Base-by-base conservation (phyloP, 2,797 vertebrate species). In the Cossypha dichroa region DNA sequence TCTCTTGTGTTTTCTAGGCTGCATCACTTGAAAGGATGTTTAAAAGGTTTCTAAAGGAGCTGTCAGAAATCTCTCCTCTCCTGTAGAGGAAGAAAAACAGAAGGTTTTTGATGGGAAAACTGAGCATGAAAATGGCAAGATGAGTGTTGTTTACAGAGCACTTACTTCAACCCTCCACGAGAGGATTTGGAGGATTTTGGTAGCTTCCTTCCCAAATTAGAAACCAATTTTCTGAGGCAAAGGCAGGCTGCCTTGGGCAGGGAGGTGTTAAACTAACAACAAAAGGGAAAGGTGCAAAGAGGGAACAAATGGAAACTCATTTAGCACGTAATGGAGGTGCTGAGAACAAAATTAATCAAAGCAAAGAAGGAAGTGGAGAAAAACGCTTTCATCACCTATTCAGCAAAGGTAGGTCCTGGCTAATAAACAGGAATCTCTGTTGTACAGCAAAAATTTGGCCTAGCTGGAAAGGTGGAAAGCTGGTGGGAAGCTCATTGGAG, bases 251-350 rank as follows among this genome's bases (percentile, higher is more conserved):
- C 48, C 59, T 73, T 73, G 43, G 86, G 66, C 80, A 88, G 74
- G 33, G 59, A 95, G 73, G 96, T 92, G 95, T 96, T 95, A 96
- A 79, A 93, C 85, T 69, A 90, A 93, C 92, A 94, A 95, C 95
- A 97, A 97, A 96, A 95, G 96, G 94, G 94, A 95, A 95, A 94
- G 92, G 94, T 91, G 95, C 91, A 95, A 97, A 95, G 85, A 95
- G 46, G 68, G 94, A 91, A 96, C 95, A 97, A 97, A 97, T 75
- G 96, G 94, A 95, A 95, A 93, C 88, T 96, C 90, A 51, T 92
- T 96, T 96, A 96, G 70, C 93, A 92, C 85, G 6, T 84, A 96
- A 95, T 60, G 76, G 88, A 93, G 80, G 88, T 84, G 90, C 77
- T 84, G 83, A 73, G 85, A 94, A 76, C 43, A 90, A 93, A 95